Base-by-base conservation (phyloP, 2,888 invertebrate species). In the Andrena praecox region DNA sequence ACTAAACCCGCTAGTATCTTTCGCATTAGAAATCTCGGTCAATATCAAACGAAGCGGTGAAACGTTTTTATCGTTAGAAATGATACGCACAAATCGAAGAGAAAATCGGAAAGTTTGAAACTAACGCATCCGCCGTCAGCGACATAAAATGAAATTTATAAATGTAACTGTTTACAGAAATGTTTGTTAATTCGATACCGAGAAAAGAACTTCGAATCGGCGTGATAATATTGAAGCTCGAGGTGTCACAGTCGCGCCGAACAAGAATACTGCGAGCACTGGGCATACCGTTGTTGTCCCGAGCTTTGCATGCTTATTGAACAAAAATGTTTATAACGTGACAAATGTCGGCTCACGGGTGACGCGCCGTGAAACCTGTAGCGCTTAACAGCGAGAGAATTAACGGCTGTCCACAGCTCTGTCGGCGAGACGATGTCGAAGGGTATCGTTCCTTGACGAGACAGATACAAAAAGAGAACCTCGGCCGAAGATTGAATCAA, bases 401-500 rank as follows among this genome's bases (percentile, higher is more conserved):
- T 27, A 52, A 62, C 33, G 33, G 63, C 42, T 42, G 70, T 31
- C 67, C 59, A 66, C 60, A 50, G 29, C 62, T 75, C 64, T 74
- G 35, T 31, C 27, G 62, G 2, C 54, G 56, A 60, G 59, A 76
- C 68, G 73, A 62, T 72, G 20, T 54, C 72, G 63, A 31, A 7
- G 27, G 12, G 27, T 54, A 16, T 42, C 4, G 73, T 82, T 76
- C 59, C 80, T 60, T 66, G 33, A 67, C 59, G 62, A 66, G 71
- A 64, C 62, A 76, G 50, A 50, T 64, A 16, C 52, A 54, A 20
- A 24, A 20, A 72, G 56, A 69, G 64, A 82, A 82, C 48, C 71
- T 84, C 78, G 71, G 78, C 69, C 82, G 66, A 66, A 66, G 72
- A 83, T 70, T 77, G 77, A 77, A 84, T 84, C 84, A 84, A 84